A percentile compares a stretch with the other conserved stretches of the same genome.
phyloP scores from a whole-genome alignment of 2,888 invertebrate species.

The Cabera pusaria region DNA sequence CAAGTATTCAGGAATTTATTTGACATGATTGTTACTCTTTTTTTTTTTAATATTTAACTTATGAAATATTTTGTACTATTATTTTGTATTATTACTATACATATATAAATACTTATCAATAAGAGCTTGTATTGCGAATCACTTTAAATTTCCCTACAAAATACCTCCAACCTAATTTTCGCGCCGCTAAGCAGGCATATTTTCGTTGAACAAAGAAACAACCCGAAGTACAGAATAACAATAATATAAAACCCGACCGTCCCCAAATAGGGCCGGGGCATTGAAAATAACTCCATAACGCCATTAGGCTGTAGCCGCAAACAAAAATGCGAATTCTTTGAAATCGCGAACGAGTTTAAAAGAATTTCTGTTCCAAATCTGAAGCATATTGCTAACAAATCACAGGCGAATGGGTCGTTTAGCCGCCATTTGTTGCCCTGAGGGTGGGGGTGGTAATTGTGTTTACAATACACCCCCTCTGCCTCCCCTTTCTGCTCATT shows the following conservation, averaged over 20 bases:
- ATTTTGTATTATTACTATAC: too few relatives aligned
- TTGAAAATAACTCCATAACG: conserved; percentile 23
- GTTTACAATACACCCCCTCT: conserved; percentile 66
- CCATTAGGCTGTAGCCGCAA: conserved; percentile 36
- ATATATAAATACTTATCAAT: too few relatives aligned
- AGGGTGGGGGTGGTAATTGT: conserved; percentile 70
- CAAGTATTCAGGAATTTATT: too few relatives aligned
- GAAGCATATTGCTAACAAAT: conserved; percentile 82
- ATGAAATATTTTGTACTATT: too few relatives aligned
- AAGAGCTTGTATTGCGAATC: too few relatives aligned
- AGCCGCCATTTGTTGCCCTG: conserved; percentile 76
- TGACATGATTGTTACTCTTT: too few relatives aligned
- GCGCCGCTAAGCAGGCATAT: too few relatives aligned
- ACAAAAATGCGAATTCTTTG: conserved; percentile 40
- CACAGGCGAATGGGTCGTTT: conserved; percentile 81
- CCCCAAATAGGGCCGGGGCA: conserved; percentile 6
- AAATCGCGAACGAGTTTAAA: conserved; percentile 58
- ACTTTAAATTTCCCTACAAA: too few relatives aligned
- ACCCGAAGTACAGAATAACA: conserved; percentile 1
- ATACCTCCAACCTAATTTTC: too few relatives aligned
- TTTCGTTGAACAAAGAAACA: conserved; percentile 6
- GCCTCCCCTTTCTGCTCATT: conserved; percentile 65
- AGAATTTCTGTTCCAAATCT: conserved; percentile 73
- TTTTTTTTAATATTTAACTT: too few relatives aligned
- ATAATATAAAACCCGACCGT: conserved; percentile 7